phyloP scores from a whole-genome alignment of 35 echinoderm and acorn worm genomes.

The Chiridota heheva region DNA sequence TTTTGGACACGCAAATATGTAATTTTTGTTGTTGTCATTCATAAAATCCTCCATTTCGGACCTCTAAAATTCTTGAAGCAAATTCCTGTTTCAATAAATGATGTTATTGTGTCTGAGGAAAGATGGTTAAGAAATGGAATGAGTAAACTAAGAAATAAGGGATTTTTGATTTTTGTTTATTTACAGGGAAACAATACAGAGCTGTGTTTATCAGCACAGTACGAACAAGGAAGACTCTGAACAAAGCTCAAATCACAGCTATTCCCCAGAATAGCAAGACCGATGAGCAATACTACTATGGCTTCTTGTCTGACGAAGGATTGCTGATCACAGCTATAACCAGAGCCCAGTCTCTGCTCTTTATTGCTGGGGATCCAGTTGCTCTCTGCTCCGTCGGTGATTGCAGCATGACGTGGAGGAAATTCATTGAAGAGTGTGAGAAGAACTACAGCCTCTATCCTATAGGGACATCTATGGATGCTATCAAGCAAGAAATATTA shows the following conservation, averaged over 20 bases:
- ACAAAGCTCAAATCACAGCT: constrained; percentile 66
- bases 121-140: no score
- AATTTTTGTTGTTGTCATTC: no score
- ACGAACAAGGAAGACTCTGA: constrained; percentile 51
- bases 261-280: constrained; percentile 14
- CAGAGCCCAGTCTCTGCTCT: constrained; percentile 72
- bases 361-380: constrained; percentile 80
- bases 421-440: constrained; percentile 76
- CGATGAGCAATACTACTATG: constrained; percentile 66
- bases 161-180: not conserved
- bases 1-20: no score
- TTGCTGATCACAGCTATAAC: constrained; percentile 91
- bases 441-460: constrained; percentile 60
- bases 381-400: constrained; percentile 79
- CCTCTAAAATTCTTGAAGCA: no score
- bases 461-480: constrained; percentile 32
- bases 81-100: no score
- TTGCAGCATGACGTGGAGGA: constrained; percentile 81
- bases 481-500: constrained; percentile 62
- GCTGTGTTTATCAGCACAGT: constrained; percentile 89
- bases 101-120: no score
- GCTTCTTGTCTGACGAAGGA: constrained; percentile 79
- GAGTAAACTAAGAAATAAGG: no score
- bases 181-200: constrained; percentile 86
- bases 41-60: no score